Conservation (phyloP, 2,113 vertebrate species). For the Pyxicephalus adspersus region DNA sequence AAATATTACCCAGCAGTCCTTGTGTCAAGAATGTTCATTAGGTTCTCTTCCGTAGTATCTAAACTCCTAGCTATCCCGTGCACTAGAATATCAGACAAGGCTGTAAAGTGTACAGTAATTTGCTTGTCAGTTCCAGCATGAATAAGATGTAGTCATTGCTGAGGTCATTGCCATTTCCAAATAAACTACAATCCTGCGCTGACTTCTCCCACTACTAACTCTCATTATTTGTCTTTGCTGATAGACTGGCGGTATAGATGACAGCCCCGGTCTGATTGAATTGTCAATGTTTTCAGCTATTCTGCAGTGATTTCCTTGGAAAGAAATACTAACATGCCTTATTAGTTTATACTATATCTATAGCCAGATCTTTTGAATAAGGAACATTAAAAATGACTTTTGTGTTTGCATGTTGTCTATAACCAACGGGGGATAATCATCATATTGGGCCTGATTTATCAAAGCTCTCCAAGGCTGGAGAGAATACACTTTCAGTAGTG, state of each 20-base stretch:
- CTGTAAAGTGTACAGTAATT: conserved; percentile 26
- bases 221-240: background rate
- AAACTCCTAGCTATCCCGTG: conserved; percentile 15
- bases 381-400: no score
- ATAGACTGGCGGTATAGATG: conserved; percentile 1
- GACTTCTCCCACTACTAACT: conserved; percentile 15
- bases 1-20: background rate
- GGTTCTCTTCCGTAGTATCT: conserved; percentile 15
- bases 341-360: no score
- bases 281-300: no score
- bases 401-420: no score
- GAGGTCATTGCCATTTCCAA: conserved; percentile 38
- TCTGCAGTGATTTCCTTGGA: no score
- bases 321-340: no score
- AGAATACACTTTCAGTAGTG: no score
- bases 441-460: no score
- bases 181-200: background rate
- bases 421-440: no score
- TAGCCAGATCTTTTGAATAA: no score
- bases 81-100: background rate
- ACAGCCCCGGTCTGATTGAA: background rate
- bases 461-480: no score
- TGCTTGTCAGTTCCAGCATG: background rate
- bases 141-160: conserved; percentile 1
- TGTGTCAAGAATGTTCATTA: background rate